These are phyloP conservation scores for Cranoglanis bouderius DNA, from an alignment of 2,113 vertebrate genomes.

Conservation along the genomic window DNA sequence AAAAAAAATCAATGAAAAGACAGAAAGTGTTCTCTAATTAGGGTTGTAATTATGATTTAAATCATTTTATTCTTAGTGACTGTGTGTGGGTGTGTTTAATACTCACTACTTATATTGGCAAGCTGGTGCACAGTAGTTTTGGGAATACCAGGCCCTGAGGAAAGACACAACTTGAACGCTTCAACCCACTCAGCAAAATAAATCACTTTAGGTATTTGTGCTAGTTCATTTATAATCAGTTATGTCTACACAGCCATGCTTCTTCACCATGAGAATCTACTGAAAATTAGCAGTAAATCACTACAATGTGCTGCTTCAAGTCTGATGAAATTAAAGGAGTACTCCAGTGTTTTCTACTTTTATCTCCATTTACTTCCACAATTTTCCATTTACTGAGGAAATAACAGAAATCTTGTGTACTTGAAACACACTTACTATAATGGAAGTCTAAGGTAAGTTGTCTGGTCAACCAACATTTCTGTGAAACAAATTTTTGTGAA, in stretches of 20 bases:
- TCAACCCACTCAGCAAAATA: background rate
- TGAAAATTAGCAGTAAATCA: background rate
- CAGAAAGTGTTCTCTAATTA: conserved; percentile 8
- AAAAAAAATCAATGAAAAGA: background rate
- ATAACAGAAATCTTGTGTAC: background rate
- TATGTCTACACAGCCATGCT: background rate
- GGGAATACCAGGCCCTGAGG: conserved; percentile 70
- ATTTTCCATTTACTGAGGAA: background rate
- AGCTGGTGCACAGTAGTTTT: conserved; percentile 68
- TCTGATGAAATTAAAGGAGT: background rate
- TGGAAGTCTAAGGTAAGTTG: background rate
- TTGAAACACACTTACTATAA: background rate
- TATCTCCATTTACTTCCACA: background rate
- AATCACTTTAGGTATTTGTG: background rate
- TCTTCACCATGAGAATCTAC: background rate
- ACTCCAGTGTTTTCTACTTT: background rate
- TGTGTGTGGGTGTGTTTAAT: conserved; percentile 28
- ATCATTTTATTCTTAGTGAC: background rate
- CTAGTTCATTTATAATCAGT: background rate
- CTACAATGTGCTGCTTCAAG: background rate
- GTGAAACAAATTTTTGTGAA: background rate
- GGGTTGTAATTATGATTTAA: conserved; percentile 16
- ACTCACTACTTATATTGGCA: conserved; percentile 65
- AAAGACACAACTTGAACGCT: conserved; percentile 5
- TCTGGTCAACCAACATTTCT: background rate